A percentile compares a stretch with the other conserved stretches of the same genome.
These are phyloP conservation scores for Anoplius nigerrimus DNA, from an alignment of 2,888 invertebrate genomes.

Conservation along the genomic window DNA sequence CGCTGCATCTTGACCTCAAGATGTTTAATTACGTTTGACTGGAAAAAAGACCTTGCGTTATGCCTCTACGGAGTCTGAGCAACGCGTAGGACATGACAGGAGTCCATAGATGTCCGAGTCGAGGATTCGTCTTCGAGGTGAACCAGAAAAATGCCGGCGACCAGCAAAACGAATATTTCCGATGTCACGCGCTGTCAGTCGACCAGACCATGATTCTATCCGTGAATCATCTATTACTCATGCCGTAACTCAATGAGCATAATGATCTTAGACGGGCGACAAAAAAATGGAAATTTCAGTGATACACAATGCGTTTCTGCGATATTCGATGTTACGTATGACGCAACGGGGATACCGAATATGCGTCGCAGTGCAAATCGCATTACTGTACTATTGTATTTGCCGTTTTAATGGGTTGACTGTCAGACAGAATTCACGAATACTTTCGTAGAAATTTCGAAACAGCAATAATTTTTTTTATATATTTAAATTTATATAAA, in stretches of 20 bases:
- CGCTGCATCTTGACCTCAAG: neutral
- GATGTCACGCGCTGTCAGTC: conserved; percentile 3
- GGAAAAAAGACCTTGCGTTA: neutral
- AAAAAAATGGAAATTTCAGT: too few relatives aligned
- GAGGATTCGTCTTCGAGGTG: conserved; percentile 57
- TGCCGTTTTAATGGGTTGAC: too few relatives aligned
- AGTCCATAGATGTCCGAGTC: conserved; percentile 46
- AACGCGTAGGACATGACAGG: neutral
- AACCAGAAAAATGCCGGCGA: conserved; percentile 44
- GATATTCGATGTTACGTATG: too few relatives aligned
- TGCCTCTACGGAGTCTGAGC: neutral
- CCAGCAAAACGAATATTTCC: conserved; percentile 9
- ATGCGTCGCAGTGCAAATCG: too few relatives aligned
- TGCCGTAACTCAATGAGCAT: neutral
- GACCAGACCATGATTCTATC: neutral
- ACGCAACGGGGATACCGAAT: too few relatives aligned
- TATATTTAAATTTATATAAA: too few relatives aligned
- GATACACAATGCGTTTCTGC: too few relatives aligned
- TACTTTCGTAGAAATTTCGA: too few relatives aligned
- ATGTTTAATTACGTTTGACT: neutral
- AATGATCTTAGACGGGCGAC: too few relatives aligned
- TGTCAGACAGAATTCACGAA: too few relatives aligned
- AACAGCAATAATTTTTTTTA: too few relatives aligned
- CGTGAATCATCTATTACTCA: conserved; percentile 11
- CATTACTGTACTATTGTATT: too few relatives aligned